phyloP scores from a whole-genome alignment of 2,113 vertebrate species.

The Pongo abelii region DNA sequence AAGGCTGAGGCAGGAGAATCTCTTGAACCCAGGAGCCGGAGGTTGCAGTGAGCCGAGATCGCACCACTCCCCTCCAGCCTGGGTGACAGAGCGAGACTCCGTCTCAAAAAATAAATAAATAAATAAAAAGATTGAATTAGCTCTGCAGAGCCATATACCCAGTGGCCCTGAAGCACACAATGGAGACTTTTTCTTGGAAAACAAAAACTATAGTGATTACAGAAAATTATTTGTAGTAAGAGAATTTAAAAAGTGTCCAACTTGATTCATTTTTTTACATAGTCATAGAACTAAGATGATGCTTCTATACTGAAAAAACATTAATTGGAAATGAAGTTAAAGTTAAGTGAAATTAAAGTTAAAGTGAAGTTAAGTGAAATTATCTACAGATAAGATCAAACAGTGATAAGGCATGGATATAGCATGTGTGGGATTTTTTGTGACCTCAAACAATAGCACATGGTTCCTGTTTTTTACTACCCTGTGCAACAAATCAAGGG shows the following conservation, averaged over 20 bases:
- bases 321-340: background rate
- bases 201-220: background rate
- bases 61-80: too few relatives aligned
- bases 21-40: too few relatives aligned
- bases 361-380: background rate
- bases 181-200: background rate
- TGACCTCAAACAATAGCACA: background rate
- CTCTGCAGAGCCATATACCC: background rate
- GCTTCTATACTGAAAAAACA: background rate
- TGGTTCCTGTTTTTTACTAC: background rate
- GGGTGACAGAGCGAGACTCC: too few relatives aligned
- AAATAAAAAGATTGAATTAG: background rate
- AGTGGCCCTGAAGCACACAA: background rate
- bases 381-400: background rate
- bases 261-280: background rate
- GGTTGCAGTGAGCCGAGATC: too few relatives aligned
- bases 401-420: background rate
- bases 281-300: background rate
- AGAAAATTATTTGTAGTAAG: constrained; percentile 8
- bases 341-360: background rate
- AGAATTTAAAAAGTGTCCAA: background rate
- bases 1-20: too few relatives aligned
- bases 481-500: background rate
- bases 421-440: background rate
- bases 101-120: too few relatives aligned